Evolutionary conservation across 2,113 vertebrate species (phyloP), one percentile per base, ranked within the genome.

Genomic region (Saguinus midas): DNA sequence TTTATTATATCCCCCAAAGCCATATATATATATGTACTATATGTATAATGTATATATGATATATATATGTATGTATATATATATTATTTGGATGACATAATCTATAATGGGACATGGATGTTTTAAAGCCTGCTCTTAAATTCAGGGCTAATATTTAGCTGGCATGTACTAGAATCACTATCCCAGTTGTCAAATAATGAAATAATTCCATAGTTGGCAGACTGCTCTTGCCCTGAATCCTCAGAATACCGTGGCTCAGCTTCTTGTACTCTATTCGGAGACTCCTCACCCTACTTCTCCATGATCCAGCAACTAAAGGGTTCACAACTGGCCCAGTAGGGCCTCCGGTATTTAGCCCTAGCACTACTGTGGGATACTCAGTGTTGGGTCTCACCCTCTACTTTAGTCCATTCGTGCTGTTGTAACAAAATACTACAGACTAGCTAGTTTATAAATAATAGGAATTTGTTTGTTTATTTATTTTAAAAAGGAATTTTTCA

Each of bases 61-160:
- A 68, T 8, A 68, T 35, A 35, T 17, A 35, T 3, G 6, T 1
- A 8, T 3, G 6, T 6, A 6, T 17, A 17, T 17, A n/a, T 35
- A 18, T 48, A 48, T 16, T 40, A 87, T 87, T 87, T 48, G 27
- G 29, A 23, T 20, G 58, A 86, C 37, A 35, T 10, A 75, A 5
- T 14, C 61, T 76, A 8, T 12, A 18, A 52, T 57, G 25, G 10
- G 6, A 55, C n/a, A 68, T 5, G 45, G 79, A 78, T 75, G 57
- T 80, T n/a, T 13, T 55, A 57, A 73, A 88, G 79, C 6, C 32
- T 90, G 8, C 9, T 96, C 37, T 17, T 68, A 13, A 94, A 58
- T 88, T 84, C 8, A 27, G 17, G 37, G 85, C 5, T 68, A 11
- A 55, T 76, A 14, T 64, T 95, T 35, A 58, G 37, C 17, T 27